Conservation (phyloP, 2,113 vertebrate species). For the Agelaius tricolor region DNA sequence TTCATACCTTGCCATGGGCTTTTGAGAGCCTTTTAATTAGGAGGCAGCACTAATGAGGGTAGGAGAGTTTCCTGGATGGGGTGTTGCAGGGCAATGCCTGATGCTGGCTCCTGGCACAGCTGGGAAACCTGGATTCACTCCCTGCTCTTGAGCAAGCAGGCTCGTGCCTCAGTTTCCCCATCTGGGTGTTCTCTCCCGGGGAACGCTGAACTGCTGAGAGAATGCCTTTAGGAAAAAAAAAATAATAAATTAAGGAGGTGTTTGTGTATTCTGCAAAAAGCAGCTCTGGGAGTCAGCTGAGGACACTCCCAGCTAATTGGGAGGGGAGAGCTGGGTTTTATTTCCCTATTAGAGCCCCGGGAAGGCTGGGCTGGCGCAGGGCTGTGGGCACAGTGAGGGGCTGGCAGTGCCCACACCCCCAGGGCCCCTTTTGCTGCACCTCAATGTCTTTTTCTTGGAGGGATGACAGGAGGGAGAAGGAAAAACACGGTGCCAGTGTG, state of each 20-base stretch:
- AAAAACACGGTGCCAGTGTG: accelerated
- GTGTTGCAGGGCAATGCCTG: neutral
- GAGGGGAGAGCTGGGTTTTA: neutral
- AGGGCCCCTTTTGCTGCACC: accelerated
- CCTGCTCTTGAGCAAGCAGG: neutral
- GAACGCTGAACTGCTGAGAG: neutral
- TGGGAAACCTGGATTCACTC: neutral
- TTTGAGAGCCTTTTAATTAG: neutral
- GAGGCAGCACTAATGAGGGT: neutral
- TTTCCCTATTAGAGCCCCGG: neutral
- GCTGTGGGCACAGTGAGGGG: neutral
- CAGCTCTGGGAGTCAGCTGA: constrained; percentile 12
- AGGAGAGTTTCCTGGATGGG: neutral
- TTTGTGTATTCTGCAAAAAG: neutral
- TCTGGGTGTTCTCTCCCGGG: neutral
- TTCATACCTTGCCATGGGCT: neutral
- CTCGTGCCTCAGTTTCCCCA: constrained; percentile 3
- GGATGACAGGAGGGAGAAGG: neutral
- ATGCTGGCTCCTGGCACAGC: neutral
- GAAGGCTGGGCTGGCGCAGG: neutral
- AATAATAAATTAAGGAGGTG: neutral
- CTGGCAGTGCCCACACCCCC: neutral
- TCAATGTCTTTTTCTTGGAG: accelerated
- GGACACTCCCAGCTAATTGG: neutral
- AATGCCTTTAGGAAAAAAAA: neutral